Evolutionary conservation across 37 sponge, comb jelly and placozoan species (phyloP).

Genomic region (Bolinopsis microptera): DNA sequence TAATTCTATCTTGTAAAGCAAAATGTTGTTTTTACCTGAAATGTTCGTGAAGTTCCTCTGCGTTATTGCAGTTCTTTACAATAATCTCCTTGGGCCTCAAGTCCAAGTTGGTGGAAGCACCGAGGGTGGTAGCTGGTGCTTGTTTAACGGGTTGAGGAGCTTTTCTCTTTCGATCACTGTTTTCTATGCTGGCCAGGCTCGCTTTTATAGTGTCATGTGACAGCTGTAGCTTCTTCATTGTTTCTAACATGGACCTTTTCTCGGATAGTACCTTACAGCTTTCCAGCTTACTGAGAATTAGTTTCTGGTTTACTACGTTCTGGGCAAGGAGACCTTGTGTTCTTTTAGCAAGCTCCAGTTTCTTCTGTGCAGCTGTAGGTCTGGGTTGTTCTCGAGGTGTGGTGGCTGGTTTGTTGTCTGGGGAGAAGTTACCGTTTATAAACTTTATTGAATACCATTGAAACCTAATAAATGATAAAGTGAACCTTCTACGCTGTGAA

Average conservation of each 20-base stretch:
- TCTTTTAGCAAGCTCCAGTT: slow-evolving; percentile 4
- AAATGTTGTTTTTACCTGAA: slow-evolving; percentile 56
- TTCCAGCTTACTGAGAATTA: slow-evolving; percentile 49
- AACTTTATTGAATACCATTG: too few relatives aligned
- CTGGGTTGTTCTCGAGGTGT: background rate
- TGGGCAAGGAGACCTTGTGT: slow-evolving; percentile 35
- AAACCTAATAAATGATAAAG: too few relatives aligned
- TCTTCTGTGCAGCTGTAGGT: slow-evolving; percentile 1
- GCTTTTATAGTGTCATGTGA: slow-evolving; percentile 53
- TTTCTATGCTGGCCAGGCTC: background rate
- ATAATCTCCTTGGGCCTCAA: slow-evolving; percentile 58
- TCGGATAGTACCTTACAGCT: slow-evolving; percentile 31
- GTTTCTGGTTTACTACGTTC: slow-evolving; percentile 51
- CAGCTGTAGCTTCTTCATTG: slow-evolving; percentile 32
- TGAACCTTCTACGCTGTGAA: too few relatives aligned
- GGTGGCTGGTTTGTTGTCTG: background rate
- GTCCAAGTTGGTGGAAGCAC: slow-evolving; percentile 47
- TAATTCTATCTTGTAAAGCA: too few relatives aligned
- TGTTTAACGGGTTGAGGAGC: background rate
- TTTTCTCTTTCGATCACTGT: background rate
- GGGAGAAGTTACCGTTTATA: background rate
- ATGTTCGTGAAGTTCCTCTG: slow-evolving; percentile 58
- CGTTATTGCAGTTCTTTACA: slow-evolving; percentile 53
- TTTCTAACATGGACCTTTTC: background rate
- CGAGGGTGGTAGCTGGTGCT: background rate